These are phyloP conservation scores for Druon quercuslanigerum DNA, from an alignment of 1,140 invertebrate species.

Conservation along the genomic window DNA sequence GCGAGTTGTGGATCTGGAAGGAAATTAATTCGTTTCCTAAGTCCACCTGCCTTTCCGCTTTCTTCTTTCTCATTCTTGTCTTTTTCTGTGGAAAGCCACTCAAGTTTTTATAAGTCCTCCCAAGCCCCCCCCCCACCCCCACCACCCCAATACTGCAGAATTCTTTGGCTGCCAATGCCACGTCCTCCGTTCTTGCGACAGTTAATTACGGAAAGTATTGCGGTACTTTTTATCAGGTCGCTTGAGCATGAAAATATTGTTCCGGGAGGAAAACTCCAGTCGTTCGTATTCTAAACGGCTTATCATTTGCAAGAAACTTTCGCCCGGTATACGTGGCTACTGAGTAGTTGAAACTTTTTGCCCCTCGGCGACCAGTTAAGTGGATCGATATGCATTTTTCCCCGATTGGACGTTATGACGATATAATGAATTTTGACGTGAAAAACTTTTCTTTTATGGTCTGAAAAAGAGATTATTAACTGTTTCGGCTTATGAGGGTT, in stretches of 20 bases:
- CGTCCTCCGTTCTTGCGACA: conserved; percentile 49
- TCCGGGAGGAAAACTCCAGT: conserved; percentile 47
- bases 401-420: conserved; percentile 7
- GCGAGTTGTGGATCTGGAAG: conserved; percentile 32
- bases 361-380: conserved; percentile 46
- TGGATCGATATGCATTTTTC: conserved; percentile 53
- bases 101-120: conserved; percentile 53
- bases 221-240: conserved; percentile 65
- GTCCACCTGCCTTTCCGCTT: conserved; percentile 39
- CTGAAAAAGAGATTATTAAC: neutral
- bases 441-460: neutral
- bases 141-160: conserved; percentile 13
- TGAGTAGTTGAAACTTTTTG: conserved; percentile 53
- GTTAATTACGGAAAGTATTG: conserved; percentile 68
- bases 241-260: conserved; percentile 64
- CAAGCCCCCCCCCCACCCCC: conserved; percentile 33
- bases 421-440: conserved; percentile 13
- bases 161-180: conserved; percentile 11
- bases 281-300: conserved; percentile 61
- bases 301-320: conserved; percentile 58
- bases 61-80: conserved; percentile 43
- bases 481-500: neutral
- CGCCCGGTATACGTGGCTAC: conserved; percentile 36
- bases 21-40: conserved; percentile 57
- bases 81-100: conserved; percentile 51